phyloP scores from a whole-genome alignment of 92 coral and sea anemone genomes.

The Porites divaricata region DNA sequence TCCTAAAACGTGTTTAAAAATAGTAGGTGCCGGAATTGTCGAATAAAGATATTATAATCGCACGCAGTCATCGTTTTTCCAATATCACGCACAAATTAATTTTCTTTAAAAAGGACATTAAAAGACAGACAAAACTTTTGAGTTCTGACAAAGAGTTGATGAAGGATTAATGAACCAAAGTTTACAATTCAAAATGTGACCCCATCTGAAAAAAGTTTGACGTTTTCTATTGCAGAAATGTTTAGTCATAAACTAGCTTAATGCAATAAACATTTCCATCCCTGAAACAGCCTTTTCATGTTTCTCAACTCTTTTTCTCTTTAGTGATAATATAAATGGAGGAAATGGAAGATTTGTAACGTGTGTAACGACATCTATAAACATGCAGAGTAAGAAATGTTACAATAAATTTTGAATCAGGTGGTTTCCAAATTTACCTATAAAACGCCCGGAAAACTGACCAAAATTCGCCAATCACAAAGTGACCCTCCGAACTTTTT shows the following conservation, averaged over 20 bases:
- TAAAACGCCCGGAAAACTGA: not conserved
- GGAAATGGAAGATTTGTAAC: not conserved
- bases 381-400: not conserved
- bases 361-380: too few relatives aligned
- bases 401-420: slow-evolving; percentile 2
- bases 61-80: not conserved
- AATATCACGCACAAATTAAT: not conserved
- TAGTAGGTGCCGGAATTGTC: not conserved
- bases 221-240: not conserved
- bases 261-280: too few relatives aligned
- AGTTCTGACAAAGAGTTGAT: not conserved
- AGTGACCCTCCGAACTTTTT: not conserved
- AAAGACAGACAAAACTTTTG: not conserved
- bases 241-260: too few relatives aligned
- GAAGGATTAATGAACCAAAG: not conserved
- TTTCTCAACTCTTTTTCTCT: too few relatives aligned
- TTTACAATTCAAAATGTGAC: not conserved
- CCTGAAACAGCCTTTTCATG: too few relatives aligned
- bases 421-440: slow-evolving; percentile 3
- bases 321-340: not conserved
- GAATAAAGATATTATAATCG: not conserved
- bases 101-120: not conserved
- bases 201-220: not conserved
- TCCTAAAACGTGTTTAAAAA: not conserved
- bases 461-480: not conserved